Evolutionary conservation across 1,140 invertebrate genomes (phyloP).

Genomic region (Atta cephalotes): DNA sequence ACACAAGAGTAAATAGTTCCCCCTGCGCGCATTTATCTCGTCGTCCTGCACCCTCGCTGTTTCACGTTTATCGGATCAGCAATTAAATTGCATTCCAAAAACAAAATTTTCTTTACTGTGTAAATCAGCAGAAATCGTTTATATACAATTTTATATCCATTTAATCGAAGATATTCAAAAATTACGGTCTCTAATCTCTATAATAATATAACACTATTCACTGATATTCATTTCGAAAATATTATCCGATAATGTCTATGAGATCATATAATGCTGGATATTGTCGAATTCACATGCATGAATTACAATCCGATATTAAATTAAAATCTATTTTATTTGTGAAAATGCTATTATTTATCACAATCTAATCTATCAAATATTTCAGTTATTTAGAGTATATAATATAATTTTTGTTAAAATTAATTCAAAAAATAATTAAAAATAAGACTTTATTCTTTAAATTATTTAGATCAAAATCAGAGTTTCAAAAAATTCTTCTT

Average conservation of each 20-base stretch:
- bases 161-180: slow-evolving; percentile 8
- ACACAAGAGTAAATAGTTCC: slow-evolving; percentile 46
- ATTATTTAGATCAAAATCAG: not conserved
- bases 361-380: not conserved
- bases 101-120: slow-evolving; percentile 33
- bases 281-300: slow-evolving; percentile 23
- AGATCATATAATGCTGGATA: not conserved
- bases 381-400: not conserved
- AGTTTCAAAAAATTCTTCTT: not conserved
- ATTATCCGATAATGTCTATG: not conserved
- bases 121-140: slow-evolving; percentile 22
- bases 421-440: not conserved
- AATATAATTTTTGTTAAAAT: slow-evolving; percentile 1
- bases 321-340: not conserved
- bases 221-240: not conserved
- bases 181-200: not conserved
- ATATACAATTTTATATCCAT: not conserved
- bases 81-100: slow-evolving; percentile 46
- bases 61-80: slow-evolving; percentile 47
- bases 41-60: slow-evolving; percentile 13
- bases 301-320: not conserved
- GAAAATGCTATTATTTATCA: not conserved
- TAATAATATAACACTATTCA: not conserved
- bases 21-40: slow-evolving; percentile 48
- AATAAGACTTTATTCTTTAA: not conserved